Conservation (phyloP, 2,797 vertebrate species). For the Molothrus ater region DNA sequence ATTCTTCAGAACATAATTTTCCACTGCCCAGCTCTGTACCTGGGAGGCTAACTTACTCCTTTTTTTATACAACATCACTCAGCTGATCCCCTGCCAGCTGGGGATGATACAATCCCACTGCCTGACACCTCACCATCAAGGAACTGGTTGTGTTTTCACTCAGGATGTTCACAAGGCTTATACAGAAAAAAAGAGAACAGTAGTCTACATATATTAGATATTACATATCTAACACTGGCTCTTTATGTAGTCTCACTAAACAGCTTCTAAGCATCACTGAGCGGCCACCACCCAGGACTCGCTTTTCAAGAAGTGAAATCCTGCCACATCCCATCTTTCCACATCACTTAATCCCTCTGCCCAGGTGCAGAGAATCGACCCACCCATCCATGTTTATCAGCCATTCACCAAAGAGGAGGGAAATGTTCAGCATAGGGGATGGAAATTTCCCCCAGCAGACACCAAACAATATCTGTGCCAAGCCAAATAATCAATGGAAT, state of each 20-base stretch:
- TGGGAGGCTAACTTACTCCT: background rate
- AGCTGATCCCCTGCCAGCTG: background rate
- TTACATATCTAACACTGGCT: background rate
- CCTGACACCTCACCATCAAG: fast-evolving
- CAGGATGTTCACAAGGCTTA: background rate
- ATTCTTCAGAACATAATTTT: background rate
- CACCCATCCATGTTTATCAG: background rate
- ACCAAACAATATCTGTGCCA: background rate
- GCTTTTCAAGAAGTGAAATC: background rate
- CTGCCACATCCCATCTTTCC: background rate
- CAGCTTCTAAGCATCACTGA: background rate
- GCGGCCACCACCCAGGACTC: background rate
- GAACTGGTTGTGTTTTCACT: fast-evolving
- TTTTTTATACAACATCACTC: background rate
- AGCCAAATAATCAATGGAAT: background rate
- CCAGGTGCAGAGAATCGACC: background rate
- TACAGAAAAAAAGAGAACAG: background rate
- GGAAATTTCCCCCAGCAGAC: background rate
- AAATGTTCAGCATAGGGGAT: fast-evolving
- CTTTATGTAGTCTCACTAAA: background rate
- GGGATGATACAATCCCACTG: too few relatives aligned
- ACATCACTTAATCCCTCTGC: background rate
- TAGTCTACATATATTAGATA: background rate
- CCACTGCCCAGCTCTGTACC: background rate
- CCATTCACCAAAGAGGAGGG: background rate